Conservation (phyloP, 2,113 vertebrate genomes). For the Notothenia coriiceps region DNA sequence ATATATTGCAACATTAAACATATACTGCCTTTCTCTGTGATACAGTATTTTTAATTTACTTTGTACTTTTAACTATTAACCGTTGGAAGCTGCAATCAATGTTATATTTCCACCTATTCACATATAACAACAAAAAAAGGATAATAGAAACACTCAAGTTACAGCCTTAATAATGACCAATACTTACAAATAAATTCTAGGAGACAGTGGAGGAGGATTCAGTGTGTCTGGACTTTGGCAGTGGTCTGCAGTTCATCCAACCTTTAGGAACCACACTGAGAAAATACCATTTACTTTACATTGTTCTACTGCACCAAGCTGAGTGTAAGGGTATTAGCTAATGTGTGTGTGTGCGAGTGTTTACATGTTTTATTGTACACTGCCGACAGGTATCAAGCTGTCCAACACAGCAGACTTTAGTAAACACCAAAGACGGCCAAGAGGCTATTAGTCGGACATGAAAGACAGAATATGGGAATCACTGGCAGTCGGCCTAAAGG, state of each 20-base stretch:
- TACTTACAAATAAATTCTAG: constrained; percentile 1
- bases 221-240: constrained; percentile 1
- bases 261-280: constrained; percentile 34
- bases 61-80: background rate
- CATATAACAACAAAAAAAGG: background rate
- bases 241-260: constrained; percentile 24
- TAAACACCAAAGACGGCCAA: constrained; percentile 59
- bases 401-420: constrained; percentile 62
- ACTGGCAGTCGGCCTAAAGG: constrained; percentile 34
- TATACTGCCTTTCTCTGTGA: no score
- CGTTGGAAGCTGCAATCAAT: background rate
- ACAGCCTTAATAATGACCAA: background rate
- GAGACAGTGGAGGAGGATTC: background rate
- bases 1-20: no score
- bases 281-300: constrained; percentile 42
- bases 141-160: background rate
- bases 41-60: no score
- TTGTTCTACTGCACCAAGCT: constrained; percentile 27
- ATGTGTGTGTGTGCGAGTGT: constrained; percentile 1
- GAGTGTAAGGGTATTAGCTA: constrained; percentile 11
- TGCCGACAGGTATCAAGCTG: constrained; percentile 62
- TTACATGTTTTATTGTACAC: constrained; percentile 40
- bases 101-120: background rate
- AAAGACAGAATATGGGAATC: constrained; percentile 60
- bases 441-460: constrained; percentile 64